Percentiles rank a stretch among this genome's conserved stretches.
Conservation (phyloP, 1,140 invertebrate species). For the Acyrthosiphon pisum region DNA sequence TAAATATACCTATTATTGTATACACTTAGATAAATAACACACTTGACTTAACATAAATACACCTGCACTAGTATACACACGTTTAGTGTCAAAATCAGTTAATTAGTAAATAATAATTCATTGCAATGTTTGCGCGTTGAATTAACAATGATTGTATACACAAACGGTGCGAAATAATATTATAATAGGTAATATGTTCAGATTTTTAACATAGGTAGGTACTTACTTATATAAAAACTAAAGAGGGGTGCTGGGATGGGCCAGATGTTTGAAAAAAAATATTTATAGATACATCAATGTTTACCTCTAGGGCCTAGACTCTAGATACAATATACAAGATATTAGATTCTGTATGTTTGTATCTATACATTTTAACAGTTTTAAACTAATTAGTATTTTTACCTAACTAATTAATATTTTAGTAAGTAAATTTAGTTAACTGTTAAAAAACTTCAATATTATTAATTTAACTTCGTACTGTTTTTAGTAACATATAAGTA, state of each 20-base stretch:
- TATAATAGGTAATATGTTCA: not conserved
- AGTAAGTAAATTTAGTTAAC: no score
- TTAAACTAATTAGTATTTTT: no score
- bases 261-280: not conserved
- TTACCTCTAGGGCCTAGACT: no score
- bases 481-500: no score
- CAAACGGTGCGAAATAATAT: not conserved
- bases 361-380: no score
- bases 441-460: no score
- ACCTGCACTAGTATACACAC: not conserved
- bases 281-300: not conserved
- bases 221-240: not conserved
- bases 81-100: not conserved
- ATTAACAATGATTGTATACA: not conserved
- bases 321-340: no score
- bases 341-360: no score
- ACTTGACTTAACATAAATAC: not conserved
- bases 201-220: not conserved
- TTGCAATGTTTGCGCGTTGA: not conserved
- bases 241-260: not conserved
- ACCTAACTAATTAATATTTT: no score
- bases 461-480: no score
- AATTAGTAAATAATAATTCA: constrained; percentile 14
- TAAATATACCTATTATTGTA: constrained; percentile 1
- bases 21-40: not conserved